Evolutionary conservation across 1,140 invertebrate genomes (phyloP), one percentile per base, ranked within the genome.

Genomic region (Marisa cornuarietis): DNA sequence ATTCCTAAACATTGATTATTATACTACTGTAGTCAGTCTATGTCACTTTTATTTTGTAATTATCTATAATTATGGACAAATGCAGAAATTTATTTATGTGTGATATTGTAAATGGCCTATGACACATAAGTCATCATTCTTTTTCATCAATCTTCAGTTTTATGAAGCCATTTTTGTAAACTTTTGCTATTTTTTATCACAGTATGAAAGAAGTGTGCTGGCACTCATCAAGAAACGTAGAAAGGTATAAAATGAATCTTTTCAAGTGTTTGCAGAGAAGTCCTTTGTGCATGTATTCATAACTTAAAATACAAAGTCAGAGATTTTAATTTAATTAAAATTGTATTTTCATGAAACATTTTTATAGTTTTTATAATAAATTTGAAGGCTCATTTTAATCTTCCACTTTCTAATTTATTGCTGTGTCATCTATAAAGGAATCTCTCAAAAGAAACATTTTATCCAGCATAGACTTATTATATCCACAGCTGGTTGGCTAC

Each of bases 181-280:
- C 4, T 58, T 14, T 58, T 58, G 16, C 16, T 58, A 42, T 79
- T n/a, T 71, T 76, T 85, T 74, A 52, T 76, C 86, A 71, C 86
- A 91, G 89, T 95, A 94, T 89, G 93, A 95, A 90, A 92, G 94
- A 85, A 91, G 93, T 85, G 88, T 95, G n/a, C 86, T 95, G 13
- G 93, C 94, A 87, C 91, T 95, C 54, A 91, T 95, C 62, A 91
- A 92, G 83, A 87, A 93, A 76, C 81, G 90, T 69, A 82, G 91
- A 77, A 79, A 91, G 79, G 90, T 90, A 82, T 72, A 79, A 73
- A 24, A 18, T 42, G 31, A 42, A 42, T 42, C 6, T 42, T 4
- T 42, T 42, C 31, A 42, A 42, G 31, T 42, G 31, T 42, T 42
- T 42, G 31, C 31, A 42, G 31, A 42, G 31, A 42, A 42, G 31